Evolutionary conservation across 2,113 vertebrate genomes (phyloP).

Genomic region (Hemichromis elongatus): DNA sequence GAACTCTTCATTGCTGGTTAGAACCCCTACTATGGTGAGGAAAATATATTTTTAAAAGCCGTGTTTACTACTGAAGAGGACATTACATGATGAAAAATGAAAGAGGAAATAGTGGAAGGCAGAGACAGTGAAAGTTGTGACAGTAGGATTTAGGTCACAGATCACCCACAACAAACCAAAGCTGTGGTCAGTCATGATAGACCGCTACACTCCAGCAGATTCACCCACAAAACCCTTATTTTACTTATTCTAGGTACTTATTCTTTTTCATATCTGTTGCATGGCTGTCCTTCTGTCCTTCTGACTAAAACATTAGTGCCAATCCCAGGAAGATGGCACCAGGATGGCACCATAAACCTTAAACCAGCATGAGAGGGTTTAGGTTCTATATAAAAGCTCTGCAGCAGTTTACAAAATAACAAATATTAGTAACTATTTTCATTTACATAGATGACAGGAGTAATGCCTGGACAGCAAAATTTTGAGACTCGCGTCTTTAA

Average conservation of each 20-base stretch:
- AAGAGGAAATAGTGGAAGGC: not conserved
- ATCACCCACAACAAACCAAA: not conserved
- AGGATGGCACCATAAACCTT: not conserved
- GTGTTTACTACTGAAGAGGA: not conserved
- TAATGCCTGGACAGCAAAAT: not conserved
- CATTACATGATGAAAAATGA: not conserved
- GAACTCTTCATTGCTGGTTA: not conserved
- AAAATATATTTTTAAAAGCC: not conserved
- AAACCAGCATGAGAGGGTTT: not conserved
- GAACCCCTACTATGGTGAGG: not conserved
- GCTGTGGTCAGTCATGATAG: not conserved
- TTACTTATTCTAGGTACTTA: not conserved
- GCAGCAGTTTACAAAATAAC: not conserved
- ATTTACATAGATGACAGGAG: not conserved
- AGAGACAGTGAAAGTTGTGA: not conserved
- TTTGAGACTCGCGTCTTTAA: not conserved
- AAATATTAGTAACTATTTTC: not conserved
- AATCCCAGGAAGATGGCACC: not conserved
- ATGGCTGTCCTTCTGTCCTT: not conserved
- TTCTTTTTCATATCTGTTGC: not conserved
- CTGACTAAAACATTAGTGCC: not conserved
- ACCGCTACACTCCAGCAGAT: no score
- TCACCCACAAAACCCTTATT: no score
- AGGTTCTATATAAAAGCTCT: not conserved
- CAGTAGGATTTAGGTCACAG: not conserved